Base-by-base conservation (phyloP, 2,888 invertebrate genomes). In the Chrysina gloriosa region DNA sequence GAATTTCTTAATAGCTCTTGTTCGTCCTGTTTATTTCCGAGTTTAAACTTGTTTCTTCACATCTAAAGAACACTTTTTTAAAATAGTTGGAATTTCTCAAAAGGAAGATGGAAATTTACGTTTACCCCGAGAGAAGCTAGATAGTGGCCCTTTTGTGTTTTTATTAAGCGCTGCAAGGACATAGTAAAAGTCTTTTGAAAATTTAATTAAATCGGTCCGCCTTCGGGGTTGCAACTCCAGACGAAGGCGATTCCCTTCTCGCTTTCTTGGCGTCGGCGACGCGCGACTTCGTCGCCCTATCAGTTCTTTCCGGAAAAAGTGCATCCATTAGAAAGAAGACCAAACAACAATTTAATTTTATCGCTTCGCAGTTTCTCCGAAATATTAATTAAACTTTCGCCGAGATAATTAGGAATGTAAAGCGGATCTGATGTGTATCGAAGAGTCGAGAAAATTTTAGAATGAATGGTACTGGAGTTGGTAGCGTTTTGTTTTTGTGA, bases 341-440 rank as follows among this genome's bases (percentile, higher is more conserved):
- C 25, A 47, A 47, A 47, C 63, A 34, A 23, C 47, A 21, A 47
- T 47, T 63, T 48, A 63, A 63, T 63, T 63, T 47, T 47, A 47
- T 63, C 34, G 45, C 63, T 48, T 36, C 1, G 27, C 21, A 11
- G 9, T 31, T 6, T 27, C 21, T 19, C 7, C 47, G 3, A 56
- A 29, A 34, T 48, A 48, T 48, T 47, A 47, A 63, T 63, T 63
- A 63, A 63, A 63, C 63, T 63, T 63, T 63, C 11, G 63, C 29
- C n/a, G 47, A 47, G 63, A 63, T 63, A 63, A 63, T 47, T 63
- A 23, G 29, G 31, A 47, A 63, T 48, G 63, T 47, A 31, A 47
- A 63, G 36, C 63, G 47, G 23, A 34, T 47, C 21, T 21, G 47
- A 21, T 63, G 31, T 29, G 34, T 19, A 63, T 63, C 47, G 63